A percentile compares a stretch with the other conserved stretches of the same genome.
These are phyloP conservation scores for Boulengeromyrus knoepffleri DNA, from an alignment of 2,113 vertebrate genomes.

Conservation along the genomic window DNA sequence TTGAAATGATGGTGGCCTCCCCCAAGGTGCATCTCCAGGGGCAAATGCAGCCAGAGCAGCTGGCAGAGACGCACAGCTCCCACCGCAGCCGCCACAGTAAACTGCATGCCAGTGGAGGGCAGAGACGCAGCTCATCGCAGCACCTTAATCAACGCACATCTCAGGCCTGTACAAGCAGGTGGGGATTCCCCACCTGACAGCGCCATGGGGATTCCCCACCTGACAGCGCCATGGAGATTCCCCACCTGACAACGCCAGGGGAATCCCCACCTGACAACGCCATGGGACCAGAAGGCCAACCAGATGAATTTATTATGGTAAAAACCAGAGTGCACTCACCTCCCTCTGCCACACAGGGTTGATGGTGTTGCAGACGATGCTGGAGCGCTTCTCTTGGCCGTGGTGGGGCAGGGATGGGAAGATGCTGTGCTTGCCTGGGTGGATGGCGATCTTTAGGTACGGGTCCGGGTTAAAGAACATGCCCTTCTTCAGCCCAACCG, in stretches of 20 bases:
- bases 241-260: too few species aligned
- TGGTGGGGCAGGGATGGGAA: constrained; percentile 80
- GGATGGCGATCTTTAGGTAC: constrained; percentile 81
- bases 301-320: background rate
- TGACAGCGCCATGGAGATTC: too few species aligned
- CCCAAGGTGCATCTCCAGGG: background rate
- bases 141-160: background rate
- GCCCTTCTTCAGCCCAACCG: constrained; percentile 78
- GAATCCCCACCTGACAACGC: too few species aligned
- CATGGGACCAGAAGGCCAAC: background rate
- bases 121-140: background rate
- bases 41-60: background rate
- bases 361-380: constrained; percentile 72
- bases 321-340: constrained; percentile 46
- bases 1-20: background rate
- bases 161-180: background rate
- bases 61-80: background rate
- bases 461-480: constrained; percentile 88
- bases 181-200: background rate
- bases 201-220: background rate
- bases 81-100: background rate
- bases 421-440: constrained; percentile 80
- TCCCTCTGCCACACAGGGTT: constrained; percentile 79
- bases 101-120: background rate
- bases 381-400: constrained; percentile 77